Evolutionary conservation across 2,888 invertebrate species (phyloP).

Genomic region (Tanaodytes sp.): DNA sequence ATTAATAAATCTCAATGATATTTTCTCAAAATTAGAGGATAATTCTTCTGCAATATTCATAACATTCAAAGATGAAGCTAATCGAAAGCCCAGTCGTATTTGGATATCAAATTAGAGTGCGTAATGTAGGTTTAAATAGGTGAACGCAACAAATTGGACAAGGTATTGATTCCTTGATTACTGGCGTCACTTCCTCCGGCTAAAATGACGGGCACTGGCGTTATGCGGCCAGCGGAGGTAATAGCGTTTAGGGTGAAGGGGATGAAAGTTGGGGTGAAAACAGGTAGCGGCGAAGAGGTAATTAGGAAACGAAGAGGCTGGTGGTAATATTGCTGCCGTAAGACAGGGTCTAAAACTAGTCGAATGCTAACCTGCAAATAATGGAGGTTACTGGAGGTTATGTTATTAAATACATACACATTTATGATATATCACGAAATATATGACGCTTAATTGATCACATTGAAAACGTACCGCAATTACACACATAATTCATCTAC

Average conservation of each 20-base stretch:
- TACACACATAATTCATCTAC: too few species aligned
- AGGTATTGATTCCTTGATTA: slow-evolving; percentile 40
- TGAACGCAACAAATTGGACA: slow-evolving; percentile 1
- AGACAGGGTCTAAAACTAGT: slow-evolving; percentile 57
- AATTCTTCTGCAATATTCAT: too few species aligned
- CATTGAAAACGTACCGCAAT: too few species aligned
- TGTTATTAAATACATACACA: too few species aligned
- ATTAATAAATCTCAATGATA: too few species aligned
- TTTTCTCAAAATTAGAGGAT: too few species aligned
- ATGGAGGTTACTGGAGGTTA: slow-evolving; percentile 7
- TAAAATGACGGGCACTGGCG: slow-evolving; percentile 42
- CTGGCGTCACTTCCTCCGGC: slow-evolving; percentile 10
- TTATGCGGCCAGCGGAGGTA: slow-evolving; percentile 49
- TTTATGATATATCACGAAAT: too few species aligned
- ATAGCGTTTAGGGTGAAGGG: slow-evolving; percentile 53
- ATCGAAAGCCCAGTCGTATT: too few species aligned
- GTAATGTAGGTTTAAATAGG: slow-evolving; percentile 11
- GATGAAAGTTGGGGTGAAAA: slow-evolving; percentile 39
- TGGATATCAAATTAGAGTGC: too few species aligned
- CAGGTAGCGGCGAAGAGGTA: slow-evolving; percentile 58
- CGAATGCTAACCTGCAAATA: slow-evolving; percentile 35
- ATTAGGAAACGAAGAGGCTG: slow-evolving; percentile 61
- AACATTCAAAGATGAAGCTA: too few species aligned
- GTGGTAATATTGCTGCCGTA: slow-evolving; percentile 57
- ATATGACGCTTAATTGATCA: too few species aligned